Percentiles rank a stretch among this genome's conserved stretches.
phyloP scores from a whole-genome alignment of 1,140 invertebrate species.

The Wasmannia auropunctata region DNA sequence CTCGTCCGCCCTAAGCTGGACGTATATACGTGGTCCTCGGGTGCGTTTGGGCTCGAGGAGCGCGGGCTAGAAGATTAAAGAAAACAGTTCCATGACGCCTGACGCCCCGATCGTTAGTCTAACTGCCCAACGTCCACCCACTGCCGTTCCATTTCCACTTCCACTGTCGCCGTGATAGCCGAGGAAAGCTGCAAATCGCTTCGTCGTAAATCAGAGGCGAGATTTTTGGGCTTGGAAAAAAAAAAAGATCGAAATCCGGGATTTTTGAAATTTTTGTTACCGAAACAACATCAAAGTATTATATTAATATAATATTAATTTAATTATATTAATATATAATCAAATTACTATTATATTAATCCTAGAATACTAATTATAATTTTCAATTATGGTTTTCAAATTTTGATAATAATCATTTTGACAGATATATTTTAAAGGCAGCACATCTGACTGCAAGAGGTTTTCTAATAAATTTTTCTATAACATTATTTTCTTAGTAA shows the following conservation, averaged over 20 bases:
- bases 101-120: constrained; percentile 69
- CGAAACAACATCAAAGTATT: background rate
- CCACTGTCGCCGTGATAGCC: constrained; percentile 42
- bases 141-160: constrained; percentile 60
- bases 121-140: constrained; percentile 47
- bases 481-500: background rate
- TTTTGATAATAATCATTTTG: background rate
- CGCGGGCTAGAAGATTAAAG: constrained; percentile 65
- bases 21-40: constrained; percentile 43
- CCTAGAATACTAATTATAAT: background rate
- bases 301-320: background rate
- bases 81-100: constrained; percentile 73
- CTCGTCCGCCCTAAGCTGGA: constrained; percentile 37
- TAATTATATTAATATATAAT: constrained; percentile 5
- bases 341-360: background rate
- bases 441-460: background rate
- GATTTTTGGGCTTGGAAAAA: background rate
- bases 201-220: constrained; percentile 19
- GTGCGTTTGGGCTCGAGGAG: constrained; percentile 39
- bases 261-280: background rate
- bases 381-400: background rate
- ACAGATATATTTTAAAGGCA: background rate
- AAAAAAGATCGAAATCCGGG: background rate
- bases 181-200: constrained; percentile 59
- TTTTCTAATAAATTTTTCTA: background rate